Evolutionary conservation across 2,888 invertebrate species (phyloP), one percentile per base, ranked within the genome.

Genomic region (Cyrtodaria siliqua): DNA sequence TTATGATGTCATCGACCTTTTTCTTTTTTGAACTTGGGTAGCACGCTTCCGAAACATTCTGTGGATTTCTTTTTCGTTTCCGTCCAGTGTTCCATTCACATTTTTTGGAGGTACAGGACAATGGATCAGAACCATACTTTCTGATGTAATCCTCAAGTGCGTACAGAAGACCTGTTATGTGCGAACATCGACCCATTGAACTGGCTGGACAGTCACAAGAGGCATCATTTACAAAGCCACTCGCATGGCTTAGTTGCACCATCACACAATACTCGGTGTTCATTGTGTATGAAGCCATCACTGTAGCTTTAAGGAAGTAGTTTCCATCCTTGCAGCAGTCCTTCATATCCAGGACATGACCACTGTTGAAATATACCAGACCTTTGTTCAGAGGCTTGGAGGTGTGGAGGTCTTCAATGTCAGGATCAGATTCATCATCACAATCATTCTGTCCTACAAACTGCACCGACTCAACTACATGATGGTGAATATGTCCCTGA

Each of bases 401-500:
- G 12, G 40, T 64, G 44, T 60, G 42, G 18, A 60, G 47, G n/a
- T 60, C 60, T 23, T 72, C 71, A 18, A 76, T 53, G 23, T 71
- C 56, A n/a, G n/a, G n/a, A 3, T 62, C 56, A 56, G 40, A 57
- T 38, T 23, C 50, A 20, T 57, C 56, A 29, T 74, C 68, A 42
- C n/a, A 24, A 20, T 40, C 57, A 40, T 26, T 16, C 12, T 26
- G 16, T 44, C 61, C 44, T 3, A 67, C 16, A 52, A 71, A 67
- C 49, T 71, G 71, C 9, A 72, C 57, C 0, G 77, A n/a, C n/a
- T n/a, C n/a, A n/a, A n/a, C n/a, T n/a, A n/a, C n/a, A n/a, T n/a
- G n/a, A n/a, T n/a, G n/a, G 33, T 77, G 71, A 29, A 77, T 77
- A 26, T 77, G 72, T 4, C 72, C 68, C 20, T 23, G 27, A 26